A percentile compares a stretch with the other conserved stretches of the same genome.
These are phyloP conservation scores for Dreissena polymorpha DNA, from an alignment of 1,140 invertebrate species.

Conservation along the genomic window DNA sequence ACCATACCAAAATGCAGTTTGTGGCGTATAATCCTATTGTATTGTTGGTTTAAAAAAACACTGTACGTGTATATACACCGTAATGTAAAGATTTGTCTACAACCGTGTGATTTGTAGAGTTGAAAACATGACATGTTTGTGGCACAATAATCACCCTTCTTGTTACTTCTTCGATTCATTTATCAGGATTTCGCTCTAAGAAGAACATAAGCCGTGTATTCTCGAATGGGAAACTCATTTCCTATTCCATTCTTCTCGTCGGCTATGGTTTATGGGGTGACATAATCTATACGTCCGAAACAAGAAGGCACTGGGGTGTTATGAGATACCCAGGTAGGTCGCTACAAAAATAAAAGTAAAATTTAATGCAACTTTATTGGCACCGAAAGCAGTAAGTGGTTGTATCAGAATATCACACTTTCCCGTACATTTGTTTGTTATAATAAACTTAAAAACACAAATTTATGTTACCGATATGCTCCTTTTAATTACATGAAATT, in stretches of 20 bases:
- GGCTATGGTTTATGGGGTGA: slow-evolving; percentile 40
- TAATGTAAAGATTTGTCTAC: neutral
- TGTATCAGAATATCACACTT: too few species aligned
- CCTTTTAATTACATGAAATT: too few species aligned
- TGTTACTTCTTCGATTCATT: neutral
- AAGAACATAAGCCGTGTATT: slow-evolving; percentile 15
- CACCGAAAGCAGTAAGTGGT: too few species aligned
- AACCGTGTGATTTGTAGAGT: too few species aligned
- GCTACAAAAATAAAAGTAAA: too few species aligned
- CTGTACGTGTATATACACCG: neutral
- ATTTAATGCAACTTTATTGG: too few species aligned
- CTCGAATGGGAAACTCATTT: neutral
- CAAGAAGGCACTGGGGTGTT: slow-evolving; percentile 7
- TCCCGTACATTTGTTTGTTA: too few species aligned
- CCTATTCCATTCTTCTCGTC: slow-evolving; percentile 15
- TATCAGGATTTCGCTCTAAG: neutral
- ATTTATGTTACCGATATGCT: too few species aligned
- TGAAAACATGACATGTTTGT: too few species aligned
- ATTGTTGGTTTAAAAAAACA: neutral
- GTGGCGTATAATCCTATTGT: neutral
- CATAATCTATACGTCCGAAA: slow-evolving; percentile 30
- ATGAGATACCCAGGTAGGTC: slow-evolving; percentile 42
- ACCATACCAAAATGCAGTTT: too few species aligned
- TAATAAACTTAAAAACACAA: too few species aligned
- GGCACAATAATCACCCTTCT: neutral